phyloP scores from a whole-genome alignment of 2,113 vertebrate species.

The Campylomormyrus numenius region DNA sequence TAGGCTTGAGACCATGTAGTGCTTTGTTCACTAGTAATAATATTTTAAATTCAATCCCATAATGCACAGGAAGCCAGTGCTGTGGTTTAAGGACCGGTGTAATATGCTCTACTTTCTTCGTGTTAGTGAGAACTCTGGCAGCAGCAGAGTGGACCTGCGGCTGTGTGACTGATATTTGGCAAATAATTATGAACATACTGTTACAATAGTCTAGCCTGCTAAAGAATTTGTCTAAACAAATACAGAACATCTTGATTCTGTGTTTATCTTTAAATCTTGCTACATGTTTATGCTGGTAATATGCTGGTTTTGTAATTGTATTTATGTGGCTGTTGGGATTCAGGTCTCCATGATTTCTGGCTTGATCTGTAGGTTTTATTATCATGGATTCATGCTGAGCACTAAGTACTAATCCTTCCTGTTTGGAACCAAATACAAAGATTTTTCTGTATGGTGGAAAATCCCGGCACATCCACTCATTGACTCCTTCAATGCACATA shows the following conservation, averaged over 20 bases:
- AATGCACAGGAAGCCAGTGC: not conserved
- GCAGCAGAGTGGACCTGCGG: not conserved
- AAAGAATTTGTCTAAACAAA: no score
- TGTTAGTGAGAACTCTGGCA: not conserved
- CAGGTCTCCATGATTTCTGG: not conserved
- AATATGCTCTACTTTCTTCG: not conserved
- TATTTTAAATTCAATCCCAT: not conserved
- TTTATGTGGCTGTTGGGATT: not conserved
- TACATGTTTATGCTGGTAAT: not conserved
- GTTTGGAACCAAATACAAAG: not conserved
- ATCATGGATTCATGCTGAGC: not conserved
- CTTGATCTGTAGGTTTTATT: not conserved
- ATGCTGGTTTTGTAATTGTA: not conserved
- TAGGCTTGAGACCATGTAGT: not conserved
- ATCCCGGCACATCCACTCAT: not conserved
- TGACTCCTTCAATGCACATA: not conserved
- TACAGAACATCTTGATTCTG: no score
- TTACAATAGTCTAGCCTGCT: not conserved
- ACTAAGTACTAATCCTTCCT: not conserved
- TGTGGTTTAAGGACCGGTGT: not conserved
- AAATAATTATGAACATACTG: not conserved
- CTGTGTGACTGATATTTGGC: not conserved
- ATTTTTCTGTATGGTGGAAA: not conserved
- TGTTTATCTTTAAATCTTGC: not conserved
- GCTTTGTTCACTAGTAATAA: not conserved